phyloP scores from a whole-genome alignment of 2,888 invertebrate species.

The Heteromyza rotundicornis region DNA sequence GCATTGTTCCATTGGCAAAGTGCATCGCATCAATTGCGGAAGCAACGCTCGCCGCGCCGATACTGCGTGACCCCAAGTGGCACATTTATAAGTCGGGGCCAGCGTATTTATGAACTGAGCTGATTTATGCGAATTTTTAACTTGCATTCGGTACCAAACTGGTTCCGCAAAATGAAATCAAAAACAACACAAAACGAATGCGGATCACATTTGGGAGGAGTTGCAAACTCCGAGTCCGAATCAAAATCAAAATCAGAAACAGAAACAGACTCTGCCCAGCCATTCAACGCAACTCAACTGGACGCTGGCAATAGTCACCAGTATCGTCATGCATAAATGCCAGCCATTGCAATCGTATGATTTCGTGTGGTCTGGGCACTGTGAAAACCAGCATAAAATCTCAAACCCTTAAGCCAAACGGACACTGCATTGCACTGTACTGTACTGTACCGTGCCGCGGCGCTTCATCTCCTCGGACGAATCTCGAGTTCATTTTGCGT shows the following conservation, averaged over 20 bases:
- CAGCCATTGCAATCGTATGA: no score
- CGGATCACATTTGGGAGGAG: not conserved
- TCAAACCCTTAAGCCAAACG: no score
- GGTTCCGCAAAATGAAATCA: not conserved
- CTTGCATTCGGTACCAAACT: not conserved
- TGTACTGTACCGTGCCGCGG: no score
- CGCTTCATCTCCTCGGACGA: no score
- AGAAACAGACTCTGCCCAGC: not conserved
- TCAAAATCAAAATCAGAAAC: no score
- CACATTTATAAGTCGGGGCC: not conserved
- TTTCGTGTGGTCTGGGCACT: no score
- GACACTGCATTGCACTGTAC: no score
- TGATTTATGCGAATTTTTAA: not conserved
- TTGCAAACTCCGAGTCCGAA: no score
- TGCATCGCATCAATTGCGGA: not conserved
- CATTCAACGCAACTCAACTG: not conserved
- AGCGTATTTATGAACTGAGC: constrained; percentile 1
- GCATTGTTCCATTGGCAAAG: not conserved
- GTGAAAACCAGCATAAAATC: no score
- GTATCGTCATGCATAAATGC: no score
- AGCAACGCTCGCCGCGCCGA: not conserved
- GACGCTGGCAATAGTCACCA: no score
- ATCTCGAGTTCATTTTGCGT: no score
- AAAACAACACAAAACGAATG: not conserved
- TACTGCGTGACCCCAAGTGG: not conserved